phyloP scores from a whole-genome alignment of 2,113 vertebrate species.

The Charina bottae region DNA sequence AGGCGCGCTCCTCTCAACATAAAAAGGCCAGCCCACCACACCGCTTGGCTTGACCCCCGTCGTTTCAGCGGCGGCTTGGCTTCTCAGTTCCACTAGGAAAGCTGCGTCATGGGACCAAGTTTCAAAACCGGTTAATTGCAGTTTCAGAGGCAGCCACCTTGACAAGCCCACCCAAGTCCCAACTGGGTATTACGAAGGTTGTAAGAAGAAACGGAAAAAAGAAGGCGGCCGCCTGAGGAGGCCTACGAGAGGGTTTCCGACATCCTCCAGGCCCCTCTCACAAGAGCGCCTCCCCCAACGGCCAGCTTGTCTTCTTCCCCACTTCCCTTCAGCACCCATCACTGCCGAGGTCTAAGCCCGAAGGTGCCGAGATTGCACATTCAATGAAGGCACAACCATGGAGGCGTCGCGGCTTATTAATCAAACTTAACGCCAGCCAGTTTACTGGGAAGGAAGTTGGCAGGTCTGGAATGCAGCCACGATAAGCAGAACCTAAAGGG shows the following conservation, averaged over 20 bases:
- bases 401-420: neutral
- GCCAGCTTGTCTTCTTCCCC: too few relatives aligned
- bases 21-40: neutral
- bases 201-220: too few relatives aligned
- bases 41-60: slow-evolving; percentile 1
- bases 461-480: neutral
- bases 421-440: neutral
- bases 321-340: too few relatives aligned
- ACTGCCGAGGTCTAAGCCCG: too few relatives aligned
- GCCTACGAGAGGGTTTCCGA: too few relatives aligned
- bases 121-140: slow-evolving; percentile 32
- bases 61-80: neutral
- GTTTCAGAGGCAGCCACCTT: too few relatives aligned
- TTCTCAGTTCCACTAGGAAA: neutral
- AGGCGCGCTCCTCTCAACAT: neutral
- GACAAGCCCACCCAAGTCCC: too few relatives aligned
- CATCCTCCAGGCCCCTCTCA: too few relatives aligned
- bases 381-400: neutral
- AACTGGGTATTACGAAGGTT: too few relatives aligned
- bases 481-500: neutral
- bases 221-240: too few relatives aligned
- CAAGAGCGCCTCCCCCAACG: too few relatives aligned
- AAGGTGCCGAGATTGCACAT: too few relatives aligned
- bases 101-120: slow-evolving; percentile 5
- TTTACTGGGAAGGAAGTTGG: slow-evolving; percentile 7